These are phyloP conservation scores for Parauchenoglanis punctatus DNA, from an alignment of 2,797 vertebrate species.

Conservation along the genomic window DNA sequence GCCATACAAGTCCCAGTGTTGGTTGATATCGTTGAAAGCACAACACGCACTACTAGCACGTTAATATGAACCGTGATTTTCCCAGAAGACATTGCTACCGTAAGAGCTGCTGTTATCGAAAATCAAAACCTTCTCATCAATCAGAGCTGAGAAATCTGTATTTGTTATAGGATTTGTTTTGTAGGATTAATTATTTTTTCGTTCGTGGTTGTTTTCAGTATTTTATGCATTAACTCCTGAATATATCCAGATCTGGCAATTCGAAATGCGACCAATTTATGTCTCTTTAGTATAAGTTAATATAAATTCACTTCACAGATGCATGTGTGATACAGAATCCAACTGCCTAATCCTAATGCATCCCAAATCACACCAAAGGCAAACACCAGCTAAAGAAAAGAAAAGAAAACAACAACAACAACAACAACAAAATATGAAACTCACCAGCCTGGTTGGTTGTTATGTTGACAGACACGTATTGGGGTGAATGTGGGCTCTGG, in stretches of 20 bases:
- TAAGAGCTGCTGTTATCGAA: neutral
- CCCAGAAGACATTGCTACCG: neutral
- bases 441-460: slow-evolving; percentile 98
- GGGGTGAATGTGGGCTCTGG: slow-evolving; percentile 94
- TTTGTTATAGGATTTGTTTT: neutral
- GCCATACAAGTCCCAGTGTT: neutral
- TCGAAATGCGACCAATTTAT: neutral
- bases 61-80: neutral
- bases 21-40: neutral
- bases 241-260: neutral
- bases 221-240: neutral
- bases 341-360: too few species aligned
- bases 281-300: too few species aligned
- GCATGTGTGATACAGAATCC: too few species aligned
- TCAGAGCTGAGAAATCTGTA: neutral
- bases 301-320: neutral
- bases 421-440: slow-evolving; percentile 44
- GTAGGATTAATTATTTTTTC: neutral
- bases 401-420: too few species aligned
- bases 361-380: too few species aligned
- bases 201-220: neutral
- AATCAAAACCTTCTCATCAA: neutral
- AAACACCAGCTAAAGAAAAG: neutral
- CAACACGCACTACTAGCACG: neutral
- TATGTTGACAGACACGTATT: slow-evolving; percentile 93